Evolutionary conservation across 2,888 invertebrate genomes (phyloP).

Genomic region (Embidobia sp.): DNA sequence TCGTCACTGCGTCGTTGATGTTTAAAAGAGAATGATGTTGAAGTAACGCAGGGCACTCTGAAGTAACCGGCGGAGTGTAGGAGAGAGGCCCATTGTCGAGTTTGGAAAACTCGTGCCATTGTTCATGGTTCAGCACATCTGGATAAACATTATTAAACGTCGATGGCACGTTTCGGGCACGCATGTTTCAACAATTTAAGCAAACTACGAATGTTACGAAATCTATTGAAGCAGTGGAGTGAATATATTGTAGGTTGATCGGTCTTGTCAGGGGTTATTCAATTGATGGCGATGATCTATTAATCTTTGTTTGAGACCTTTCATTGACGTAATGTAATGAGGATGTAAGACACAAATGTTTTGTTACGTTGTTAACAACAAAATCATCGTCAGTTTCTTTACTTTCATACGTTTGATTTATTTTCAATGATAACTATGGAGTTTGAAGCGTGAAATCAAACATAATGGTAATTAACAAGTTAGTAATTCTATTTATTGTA

Average conservation of each 20-base stretch:
- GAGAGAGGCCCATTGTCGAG: constrained; percentile 23
- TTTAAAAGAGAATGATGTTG: constrained; percentile 1
- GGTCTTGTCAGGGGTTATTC: too few relatives aligned
- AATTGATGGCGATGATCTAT: too few relatives aligned
- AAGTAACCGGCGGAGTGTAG: constrained; percentile 18
- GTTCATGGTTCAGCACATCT: constrained; percentile 34
- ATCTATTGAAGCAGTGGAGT: background rate
- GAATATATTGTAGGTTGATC: background rate
- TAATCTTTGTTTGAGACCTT: too few relatives aligned
- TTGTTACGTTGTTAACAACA: too few relatives aligned
- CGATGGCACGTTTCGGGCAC: constrained; percentile 26
- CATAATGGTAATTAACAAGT: too few relatives aligned
- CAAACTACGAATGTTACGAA: background rate
- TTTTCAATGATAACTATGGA: too few relatives aligned
- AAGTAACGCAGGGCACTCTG: background rate
- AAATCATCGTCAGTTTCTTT: too few relatives aligned
- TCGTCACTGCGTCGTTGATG: background rate
- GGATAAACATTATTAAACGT: constrained; percentile 28
- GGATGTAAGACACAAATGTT: too few relatives aligned
- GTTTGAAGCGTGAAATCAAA: too few relatives aligned
- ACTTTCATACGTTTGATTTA: too few relatives aligned
- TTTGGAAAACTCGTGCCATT: constrained; percentile 27
- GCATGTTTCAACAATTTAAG: background rate
- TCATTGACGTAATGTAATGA: too few relatives aligned
- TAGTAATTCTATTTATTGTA: too few relatives aligned